These are phyloP conservation scores for Leguminivora glycinivorella DNA, from an alignment of 1,140 invertebrate species.

Conservation along the genomic window DNA sequence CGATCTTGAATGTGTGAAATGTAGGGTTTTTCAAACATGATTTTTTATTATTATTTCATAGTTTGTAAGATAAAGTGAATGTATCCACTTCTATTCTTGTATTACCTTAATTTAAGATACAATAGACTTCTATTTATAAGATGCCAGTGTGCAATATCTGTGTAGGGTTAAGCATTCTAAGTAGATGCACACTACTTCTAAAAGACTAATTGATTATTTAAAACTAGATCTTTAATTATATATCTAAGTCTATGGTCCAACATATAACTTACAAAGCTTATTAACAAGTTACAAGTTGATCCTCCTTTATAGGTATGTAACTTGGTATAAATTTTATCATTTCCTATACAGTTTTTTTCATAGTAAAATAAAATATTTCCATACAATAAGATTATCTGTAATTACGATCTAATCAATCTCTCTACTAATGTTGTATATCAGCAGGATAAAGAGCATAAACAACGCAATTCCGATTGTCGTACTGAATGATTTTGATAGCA, in stretches of 20 bases:
- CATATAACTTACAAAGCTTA: not conserved
- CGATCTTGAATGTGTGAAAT: not conserved
- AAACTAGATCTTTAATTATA: slow-evolving; percentile 8
- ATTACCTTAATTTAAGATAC: not conserved
- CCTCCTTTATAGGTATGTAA: not conserved
- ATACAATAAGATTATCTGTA: too few relatives aligned
- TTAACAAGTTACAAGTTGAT: not conserved
- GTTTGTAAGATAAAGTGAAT: slow-evolving; percentile 22
- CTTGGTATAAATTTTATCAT: not conserved
- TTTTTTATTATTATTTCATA: slow-evolving; percentile 29
- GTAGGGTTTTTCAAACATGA: slow-evolving; percentile 8
- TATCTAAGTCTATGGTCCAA: slow-evolving; percentile 1
- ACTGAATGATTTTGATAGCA: not conserved
- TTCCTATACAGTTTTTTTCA: not conserved
- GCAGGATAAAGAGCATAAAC: too few relatives aligned
- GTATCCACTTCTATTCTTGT: slow-evolving; percentile 15
- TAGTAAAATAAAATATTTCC: too few relatives aligned
- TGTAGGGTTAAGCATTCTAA: slow-evolving; percentile 25
- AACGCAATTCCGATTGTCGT: too few relatives aligned
- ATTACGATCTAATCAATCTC: too few relatives aligned
- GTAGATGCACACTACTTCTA: slow-evolving; percentile 15
- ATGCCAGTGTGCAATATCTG: slow-evolving; percentile 40
- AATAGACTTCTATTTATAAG: slow-evolving; percentile 13
- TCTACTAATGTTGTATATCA: too few relatives aligned
- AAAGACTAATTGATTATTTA: slow-evolving; percentile 27